Evolutionary conservation across 2,797 vertebrate species (phyloP).

Genomic region (Melanotaenia pygmaea): DNA sequence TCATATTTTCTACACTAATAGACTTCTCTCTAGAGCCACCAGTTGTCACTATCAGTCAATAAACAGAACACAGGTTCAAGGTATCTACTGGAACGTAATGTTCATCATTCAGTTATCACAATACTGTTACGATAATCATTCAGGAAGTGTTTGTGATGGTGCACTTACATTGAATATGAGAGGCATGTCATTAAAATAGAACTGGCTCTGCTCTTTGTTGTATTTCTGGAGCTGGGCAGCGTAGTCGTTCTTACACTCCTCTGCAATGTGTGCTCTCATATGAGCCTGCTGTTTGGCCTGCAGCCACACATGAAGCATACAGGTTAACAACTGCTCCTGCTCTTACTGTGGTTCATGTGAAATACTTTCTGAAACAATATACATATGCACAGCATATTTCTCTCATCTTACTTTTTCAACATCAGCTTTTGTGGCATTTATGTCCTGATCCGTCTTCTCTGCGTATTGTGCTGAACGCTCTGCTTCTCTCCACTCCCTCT

Average conservation of each 20-base stretch:
- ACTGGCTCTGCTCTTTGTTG: conserved; percentile 90
- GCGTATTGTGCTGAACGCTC: conserved; percentile 87
- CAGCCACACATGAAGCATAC: conserved; percentile 34
- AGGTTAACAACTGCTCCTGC: conserved; percentile 22
- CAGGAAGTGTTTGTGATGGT: neutral
- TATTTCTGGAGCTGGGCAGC: conserved; percentile 90
- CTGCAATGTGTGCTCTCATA: conserved; percentile 87
- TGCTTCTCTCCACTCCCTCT: conserved; percentile 90
- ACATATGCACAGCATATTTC: neutral
- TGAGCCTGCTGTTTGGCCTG: conserved; percentile 91
- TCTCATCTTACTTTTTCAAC: conserved; percentile 86
- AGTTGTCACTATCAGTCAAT: neutral
- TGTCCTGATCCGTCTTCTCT: conserved; percentile 89
- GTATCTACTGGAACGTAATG: neutral
- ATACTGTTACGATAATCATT: neutral
- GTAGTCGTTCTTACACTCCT: conserved; percentile 93
- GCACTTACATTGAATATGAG: conserved; percentile 88
- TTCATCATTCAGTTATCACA: neutral
- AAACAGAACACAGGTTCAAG: neutral
- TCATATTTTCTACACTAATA: neutral
- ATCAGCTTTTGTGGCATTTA: conserved; percentile 92
- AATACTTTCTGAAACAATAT: conserved; percentile 1
- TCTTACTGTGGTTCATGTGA: neutral
- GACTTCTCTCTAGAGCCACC: neutral
- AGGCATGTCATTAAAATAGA: conserved; percentile 91